Conservation (phyloP, 2,888 invertebrate species). For the Nomada ruficornis region DNA sequence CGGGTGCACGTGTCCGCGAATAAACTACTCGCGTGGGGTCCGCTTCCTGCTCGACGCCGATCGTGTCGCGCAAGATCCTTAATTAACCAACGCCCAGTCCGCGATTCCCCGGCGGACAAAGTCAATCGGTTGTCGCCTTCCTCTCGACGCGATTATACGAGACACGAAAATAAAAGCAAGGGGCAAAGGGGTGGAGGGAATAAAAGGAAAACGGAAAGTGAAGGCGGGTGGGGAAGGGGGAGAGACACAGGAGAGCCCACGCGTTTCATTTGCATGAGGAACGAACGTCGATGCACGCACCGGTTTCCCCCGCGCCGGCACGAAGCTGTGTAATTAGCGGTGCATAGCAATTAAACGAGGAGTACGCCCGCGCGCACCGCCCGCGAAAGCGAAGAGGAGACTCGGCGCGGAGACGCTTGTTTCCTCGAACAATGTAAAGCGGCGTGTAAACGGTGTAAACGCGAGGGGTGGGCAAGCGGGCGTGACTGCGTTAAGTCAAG, state of each 20-base stretch:
- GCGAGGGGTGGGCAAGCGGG: slow-evolving; percentile 83
- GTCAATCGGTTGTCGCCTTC: slow-evolving; percentile 52
- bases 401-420: slow-evolving; percentile 57
- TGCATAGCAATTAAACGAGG: slow-evolving; percentile 71
- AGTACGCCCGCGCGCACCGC: slow-evolving; percentile 29
- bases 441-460: slow-evolving; percentile 80
- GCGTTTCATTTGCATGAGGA: slow-evolving; percentile 69
- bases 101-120: slow-evolving; percentile 58
- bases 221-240: neutral
- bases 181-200: neutral
- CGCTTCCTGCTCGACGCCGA: slow-evolving; percentile 61
- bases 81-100: slow-evolving; percentile 71
- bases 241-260: slow-evolving; percentile 48
- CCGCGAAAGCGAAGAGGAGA: slow-evolving; percentile 10
- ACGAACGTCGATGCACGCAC: slow-evolving; percentile 58
- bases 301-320: slow-evolving; percentile 54
- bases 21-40: slow-evolving; percentile 47
- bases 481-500: slow-evolving; percentile 84
- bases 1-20: slow-evolving; percentile 38
- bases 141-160: slow-evolving; percentile 52
- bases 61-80: slow-evolving; percentile 56
- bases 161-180: neutral
- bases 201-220: neutral
- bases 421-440: slow-evolving; percentile 76
- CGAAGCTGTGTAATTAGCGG: slow-evolving; percentile 70